phyloP scores from a whole-genome alignment of 2,797 vertebrate genomes.

The Microchirus variegatus region DNA sequence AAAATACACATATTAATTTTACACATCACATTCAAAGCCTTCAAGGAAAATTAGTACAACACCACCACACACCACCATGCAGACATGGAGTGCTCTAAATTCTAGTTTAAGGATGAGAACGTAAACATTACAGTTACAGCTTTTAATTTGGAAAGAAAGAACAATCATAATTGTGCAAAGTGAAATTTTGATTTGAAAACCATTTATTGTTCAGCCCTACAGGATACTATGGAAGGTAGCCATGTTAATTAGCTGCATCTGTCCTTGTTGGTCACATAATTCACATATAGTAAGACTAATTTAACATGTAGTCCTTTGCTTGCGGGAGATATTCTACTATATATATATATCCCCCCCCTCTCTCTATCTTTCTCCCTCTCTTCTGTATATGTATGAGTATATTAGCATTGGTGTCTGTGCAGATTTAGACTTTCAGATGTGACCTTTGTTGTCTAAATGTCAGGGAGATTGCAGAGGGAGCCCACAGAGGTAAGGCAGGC shows the following conservation, averaged over 20 bases:
- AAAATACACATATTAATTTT: neutral
- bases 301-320: conserved; percentile 29
- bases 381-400: conserved; percentile 75
- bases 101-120: no score
- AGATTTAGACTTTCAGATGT: conserved; percentile 86
- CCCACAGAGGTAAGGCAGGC: conserved; percentile 73
- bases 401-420: conserved; percentile 81
- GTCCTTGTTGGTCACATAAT: conserved; percentile 8
- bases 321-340: conserved; percentile 36
- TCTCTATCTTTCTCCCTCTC: conserved; percentile 28
- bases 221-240: neutral
- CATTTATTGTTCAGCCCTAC: no score
- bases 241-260: neutral
- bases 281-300: conserved; percentile 23
- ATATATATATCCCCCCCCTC: neutral
- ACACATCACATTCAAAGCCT: neutral
- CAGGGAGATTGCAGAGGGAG: conserved; percentile 78
- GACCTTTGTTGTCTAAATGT: conserved; percentile 89
- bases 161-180: no score
- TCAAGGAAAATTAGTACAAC: neutral
- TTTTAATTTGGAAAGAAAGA: no score
- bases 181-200: no score
- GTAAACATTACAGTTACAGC: no score
- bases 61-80: no score
- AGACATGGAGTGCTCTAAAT: no score